Evolutionary conservation across 2,888 invertebrate genomes (phyloP).

Genomic region (Mimas tiliae): DNA sequence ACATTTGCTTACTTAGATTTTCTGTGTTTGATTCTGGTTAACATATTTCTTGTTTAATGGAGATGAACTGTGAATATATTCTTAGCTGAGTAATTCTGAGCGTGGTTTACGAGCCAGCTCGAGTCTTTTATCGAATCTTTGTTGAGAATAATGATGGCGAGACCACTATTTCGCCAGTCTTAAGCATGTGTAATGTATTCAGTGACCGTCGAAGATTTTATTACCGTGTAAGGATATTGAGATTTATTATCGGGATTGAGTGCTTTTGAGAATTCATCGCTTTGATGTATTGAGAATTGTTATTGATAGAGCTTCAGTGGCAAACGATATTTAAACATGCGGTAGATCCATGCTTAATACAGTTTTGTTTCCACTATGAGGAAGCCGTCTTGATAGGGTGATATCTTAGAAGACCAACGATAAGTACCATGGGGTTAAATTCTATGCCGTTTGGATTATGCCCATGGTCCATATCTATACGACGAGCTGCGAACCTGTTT

Average conservation of each 20-base stretch:
- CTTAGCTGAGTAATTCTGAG: slow-evolving; percentile 29
- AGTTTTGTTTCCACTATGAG: not conserved
- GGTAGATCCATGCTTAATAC: too few relatives aligned
- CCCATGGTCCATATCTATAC: too few relatives aligned
- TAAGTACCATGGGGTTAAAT: too few relatives aligned
- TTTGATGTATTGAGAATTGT: not conserved
- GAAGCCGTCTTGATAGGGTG: too few relatives aligned
- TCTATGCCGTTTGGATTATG: too few relatives aligned
- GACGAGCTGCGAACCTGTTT: too few relatives aligned
- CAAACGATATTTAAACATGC: too few relatives aligned
- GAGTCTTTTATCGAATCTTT: slow-evolving; percentile 22
- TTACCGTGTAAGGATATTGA: slow-evolving; percentile 27
- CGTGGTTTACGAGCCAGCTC: slow-evolving; percentile 23
- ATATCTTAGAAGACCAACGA: too few relatives aligned
- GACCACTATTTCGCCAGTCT: slow-evolving; percentile 17
- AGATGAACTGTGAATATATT: slow-evolving; percentile 59
- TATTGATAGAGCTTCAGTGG: too few relatives aligned
- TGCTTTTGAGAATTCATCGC: not conserved
- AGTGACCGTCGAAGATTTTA: slow-evolving; percentile 41
- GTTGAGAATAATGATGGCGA: slow-evolving; percentile 22
- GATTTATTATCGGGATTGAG: not conserved
- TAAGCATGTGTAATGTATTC: slow-evolving; percentile 18
- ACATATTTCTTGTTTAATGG: slow-evolving; percentile 64
- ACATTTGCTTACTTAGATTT: slow-evolving; percentile 72
- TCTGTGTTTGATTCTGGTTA: slow-evolving; percentile 67